A percentile compares a stretch with the other conserved stretches of the same genome.
Evolutionary conservation across 2,113 vertebrate genomes (phyloP).

Genomic region (Riparia riparia): DNA sequence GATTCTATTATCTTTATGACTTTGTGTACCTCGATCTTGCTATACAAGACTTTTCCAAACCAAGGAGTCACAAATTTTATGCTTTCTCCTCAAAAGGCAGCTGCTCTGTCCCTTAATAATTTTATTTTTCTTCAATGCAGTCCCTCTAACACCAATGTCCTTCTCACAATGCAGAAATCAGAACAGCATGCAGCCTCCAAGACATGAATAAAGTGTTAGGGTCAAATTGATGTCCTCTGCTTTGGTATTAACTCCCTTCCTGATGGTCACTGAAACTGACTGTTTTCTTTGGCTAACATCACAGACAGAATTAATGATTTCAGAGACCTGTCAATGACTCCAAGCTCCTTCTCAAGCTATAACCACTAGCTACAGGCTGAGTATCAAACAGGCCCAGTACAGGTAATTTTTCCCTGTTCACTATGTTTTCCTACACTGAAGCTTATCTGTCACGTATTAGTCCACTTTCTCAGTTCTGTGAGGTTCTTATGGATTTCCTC

Average conservation of each 20-base stretch:
- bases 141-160: background rate
- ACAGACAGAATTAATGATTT: background rate
- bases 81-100: background rate
- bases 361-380: background rate
- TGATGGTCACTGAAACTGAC: background rate
- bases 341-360: background rate
- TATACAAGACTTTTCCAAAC: background rate
- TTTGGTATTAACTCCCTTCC: background rate
- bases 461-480: background rate
- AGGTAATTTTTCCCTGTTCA: background rate
- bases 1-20: background rate
- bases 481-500: background rate
- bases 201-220: background rate
- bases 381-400: background rate
- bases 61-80: background rate
- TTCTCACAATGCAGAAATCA: background rate
- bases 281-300: background rate
- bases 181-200: background rate
- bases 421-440: background rate
- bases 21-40: background rate
- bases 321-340: background rate
- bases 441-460: background rate
- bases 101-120: background rate
- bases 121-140: background rate
- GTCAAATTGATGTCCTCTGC: background rate